Conservation (phyloP, 1,140 invertebrate species). For the Polypedilum vanderplanki region DNA sequence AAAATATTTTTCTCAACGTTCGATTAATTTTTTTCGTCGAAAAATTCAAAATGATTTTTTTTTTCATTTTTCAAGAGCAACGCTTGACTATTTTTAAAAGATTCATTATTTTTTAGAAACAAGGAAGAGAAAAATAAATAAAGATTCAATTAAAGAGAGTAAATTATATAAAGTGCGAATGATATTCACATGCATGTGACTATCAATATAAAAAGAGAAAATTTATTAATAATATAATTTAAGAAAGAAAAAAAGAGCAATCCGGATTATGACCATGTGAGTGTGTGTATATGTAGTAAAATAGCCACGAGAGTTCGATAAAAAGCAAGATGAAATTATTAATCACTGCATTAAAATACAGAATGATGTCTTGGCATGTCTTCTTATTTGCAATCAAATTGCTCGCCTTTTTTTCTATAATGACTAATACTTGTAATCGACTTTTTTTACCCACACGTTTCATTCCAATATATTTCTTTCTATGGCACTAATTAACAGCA, state of each 20-base stretch:
- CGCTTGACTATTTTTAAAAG: too few relatives aligned
- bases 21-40: too few relatives aligned
- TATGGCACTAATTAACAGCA: slow-evolving; percentile 8
- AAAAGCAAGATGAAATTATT: slow-evolving; percentile 18
- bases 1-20: too few relatives aligned
- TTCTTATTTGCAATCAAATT: slow-evolving; percentile 2
- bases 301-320: slow-evolving; percentile 10
- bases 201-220: too few relatives aligned
- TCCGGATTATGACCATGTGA: not conserved
- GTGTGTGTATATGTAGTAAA: not conserved
- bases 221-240: too few relatives aligned
- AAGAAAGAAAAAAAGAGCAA: not conserved
- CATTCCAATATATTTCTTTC: not conserved
- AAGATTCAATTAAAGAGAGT: too few relatives aligned
- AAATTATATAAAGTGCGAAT: too few relatives aligned
- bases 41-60: too few relatives aligned
- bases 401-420: slow-evolving; percentile 9
- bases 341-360: slow-evolving; percentile 24
- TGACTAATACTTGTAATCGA: slow-evolving; percentile 10
- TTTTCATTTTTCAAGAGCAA: too few relatives aligned
- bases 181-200: too few relatives aligned
- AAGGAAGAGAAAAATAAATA: too few relatives aligned
- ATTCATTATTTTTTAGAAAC: too few relatives aligned
- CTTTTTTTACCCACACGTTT: not conserved
- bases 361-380: slow-evolving; percentile 7